Evolutionary conservation across 2,888 invertebrate species (phyloP).

Genomic region (Prenolepis imparis): DNA sequence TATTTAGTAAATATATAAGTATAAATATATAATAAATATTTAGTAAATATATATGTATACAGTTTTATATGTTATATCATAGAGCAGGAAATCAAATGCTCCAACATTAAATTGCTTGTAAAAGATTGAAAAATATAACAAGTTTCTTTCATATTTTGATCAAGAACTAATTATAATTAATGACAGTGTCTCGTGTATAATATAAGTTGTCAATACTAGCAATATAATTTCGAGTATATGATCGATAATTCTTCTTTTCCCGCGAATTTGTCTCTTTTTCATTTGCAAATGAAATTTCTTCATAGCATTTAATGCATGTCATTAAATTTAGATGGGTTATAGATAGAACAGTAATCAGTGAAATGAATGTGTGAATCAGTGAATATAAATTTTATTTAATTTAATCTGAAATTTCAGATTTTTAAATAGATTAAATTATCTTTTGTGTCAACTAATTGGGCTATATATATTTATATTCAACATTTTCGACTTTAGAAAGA

Average conservation of each 20-base stretch:
- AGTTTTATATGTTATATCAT: neutral
- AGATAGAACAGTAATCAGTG: neutral
- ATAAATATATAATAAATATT: too few species aligned
- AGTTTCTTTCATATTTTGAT: neutral
- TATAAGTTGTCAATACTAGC: slow-evolving; percentile 12
- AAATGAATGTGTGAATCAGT: neutral
- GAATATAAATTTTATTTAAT: neutral
- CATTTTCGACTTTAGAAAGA: neutral
- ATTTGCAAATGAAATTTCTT: neutral
- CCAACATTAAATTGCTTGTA: neutral
- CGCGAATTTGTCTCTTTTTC: slow-evolving; percentile 15
- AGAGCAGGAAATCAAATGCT: neutral
- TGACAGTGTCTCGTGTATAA: neutral
- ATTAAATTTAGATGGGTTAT: neutral
- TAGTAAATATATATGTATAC: neutral
- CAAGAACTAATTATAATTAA: slow-evolving; percentile 32
- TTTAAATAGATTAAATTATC: neutral
- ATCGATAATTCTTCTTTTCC: slow-evolving; percentile 21
- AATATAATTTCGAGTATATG: slow-evolving; percentile 18
- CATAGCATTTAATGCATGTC: neutral
- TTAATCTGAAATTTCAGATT: neutral
- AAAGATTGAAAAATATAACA: neutral
- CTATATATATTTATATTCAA: neutral
- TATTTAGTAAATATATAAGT: too few species aligned
- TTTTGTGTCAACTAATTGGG: neutral